A percentile compares a stretch with the other conserved stretches of the same genome.
Evolutionary conservation across 2,888 invertebrate genomes (phyloP).

Genomic region (Odontothrips loti): DNA sequence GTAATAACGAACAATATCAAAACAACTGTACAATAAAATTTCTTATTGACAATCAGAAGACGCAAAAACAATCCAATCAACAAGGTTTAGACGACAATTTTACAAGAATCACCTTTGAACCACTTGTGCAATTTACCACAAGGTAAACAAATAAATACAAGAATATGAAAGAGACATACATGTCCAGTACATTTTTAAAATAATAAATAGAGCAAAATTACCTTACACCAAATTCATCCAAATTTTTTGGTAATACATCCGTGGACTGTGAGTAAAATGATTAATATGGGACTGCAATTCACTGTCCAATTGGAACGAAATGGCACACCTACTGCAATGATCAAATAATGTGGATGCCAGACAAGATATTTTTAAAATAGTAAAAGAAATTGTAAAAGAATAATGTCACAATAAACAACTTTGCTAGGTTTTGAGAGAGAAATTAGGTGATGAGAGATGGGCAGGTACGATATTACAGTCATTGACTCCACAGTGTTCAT

Average conservation of each 20-base stretch:
- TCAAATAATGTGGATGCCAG: not conserved
- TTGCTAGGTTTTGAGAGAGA: not conserved
- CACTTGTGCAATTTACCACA: too few relatives aligned
- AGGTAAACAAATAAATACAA: not conserved
- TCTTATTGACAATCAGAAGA: too few relatives aligned
- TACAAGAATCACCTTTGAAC: too few relatives aligned
- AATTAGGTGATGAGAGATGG: not conserved
- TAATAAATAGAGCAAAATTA: not conserved
- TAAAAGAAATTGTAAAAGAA: not conserved
- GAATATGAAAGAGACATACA: not conserved
- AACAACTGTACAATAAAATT: too few relatives aligned
- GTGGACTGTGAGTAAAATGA: not conserved
- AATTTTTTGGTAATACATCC: not conserved
- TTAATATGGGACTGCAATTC: not conserved
- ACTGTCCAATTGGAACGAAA: not conserved
- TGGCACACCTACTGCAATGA: not conserved
- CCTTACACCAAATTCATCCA: not conserved
- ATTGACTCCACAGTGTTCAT: not conserved
- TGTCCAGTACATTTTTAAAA: not conserved
- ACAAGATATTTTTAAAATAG: not conserved
- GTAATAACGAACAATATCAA: too few relatives aligned
- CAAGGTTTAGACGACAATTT: too few relatives aligned
- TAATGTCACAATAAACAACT: not conserved
- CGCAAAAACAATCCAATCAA: too few relatives aligned
- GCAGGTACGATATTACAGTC: conserved; percentile 13